Percentiles rank a stretch among this genome's conserved stretches.
Conservation (phyloP, 1,140 invertebrate genomes). For the Formica selysi region DNA sequence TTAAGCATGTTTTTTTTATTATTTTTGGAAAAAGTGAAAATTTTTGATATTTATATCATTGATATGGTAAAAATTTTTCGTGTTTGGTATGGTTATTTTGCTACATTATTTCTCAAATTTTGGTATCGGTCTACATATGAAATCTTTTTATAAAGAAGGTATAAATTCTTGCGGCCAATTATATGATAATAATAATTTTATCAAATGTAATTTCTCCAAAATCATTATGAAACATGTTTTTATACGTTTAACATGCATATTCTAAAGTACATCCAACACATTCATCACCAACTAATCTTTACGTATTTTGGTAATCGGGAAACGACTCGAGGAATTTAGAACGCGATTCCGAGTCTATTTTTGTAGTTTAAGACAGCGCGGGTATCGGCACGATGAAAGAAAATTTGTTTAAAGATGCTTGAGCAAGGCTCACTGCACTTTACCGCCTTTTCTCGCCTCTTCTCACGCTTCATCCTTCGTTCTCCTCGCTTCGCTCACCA, state of each 20-base stretch:
- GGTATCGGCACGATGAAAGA: conserved; percentile 33
- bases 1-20: neutral
- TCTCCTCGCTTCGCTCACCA: neutral
- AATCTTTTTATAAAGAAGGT: too few relatives aligned
- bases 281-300: neutral
- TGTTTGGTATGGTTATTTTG: too few relatives aligned
- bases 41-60: neutral
- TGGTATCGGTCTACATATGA: too few relatives aligned
- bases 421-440: conserved; percentile 17
- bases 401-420: conserved; percentile 52
- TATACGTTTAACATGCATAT: neutral
- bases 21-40: neutral
- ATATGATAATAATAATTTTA: too few relatives aligned
- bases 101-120: too few relatives aligned
- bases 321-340: conserved; percentile 35
- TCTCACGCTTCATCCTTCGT: conserved; percentile 28
- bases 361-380: conserved; percentile 8
- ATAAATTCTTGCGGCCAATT: too few relatives aligned
- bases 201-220: too few relatives aligned
- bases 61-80: too few relatives aligned
- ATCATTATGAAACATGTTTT: neutral
- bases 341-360: conserved; percentile 37
- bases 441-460: conserved; percentile 25
- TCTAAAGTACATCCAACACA: neutral
- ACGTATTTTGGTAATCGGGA: neutral